These are phyloP conservation scores for Chaenogobius annularis DNA, from an alignment of 2,113 vertebrate species.

Conservation along the genomic window DNA sequence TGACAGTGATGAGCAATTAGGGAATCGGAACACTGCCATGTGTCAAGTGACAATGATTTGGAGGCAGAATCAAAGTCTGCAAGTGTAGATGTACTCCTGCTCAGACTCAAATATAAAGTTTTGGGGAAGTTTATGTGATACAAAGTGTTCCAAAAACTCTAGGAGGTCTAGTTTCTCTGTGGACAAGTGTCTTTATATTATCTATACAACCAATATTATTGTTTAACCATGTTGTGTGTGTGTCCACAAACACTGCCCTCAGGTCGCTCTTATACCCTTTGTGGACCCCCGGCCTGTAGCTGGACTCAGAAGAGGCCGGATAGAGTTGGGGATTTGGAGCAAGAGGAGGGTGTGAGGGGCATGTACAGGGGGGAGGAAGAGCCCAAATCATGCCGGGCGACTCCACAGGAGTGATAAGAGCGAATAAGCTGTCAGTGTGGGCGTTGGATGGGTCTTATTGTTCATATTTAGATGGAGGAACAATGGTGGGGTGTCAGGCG, in stretches of 20 bases:
- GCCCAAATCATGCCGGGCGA: slow-evolving; percentile 63
- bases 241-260: slow-evolving; percentile 15
- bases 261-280: slow-evolving; percentile 24
- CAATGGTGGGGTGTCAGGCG: slow-evolving; percentile 77
- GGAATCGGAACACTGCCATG: slow-evolving; percentile 11
- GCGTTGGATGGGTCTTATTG: slow-evolving; percentile 63
- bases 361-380: slow-evolving; percentile 40
- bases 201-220: not conserved
- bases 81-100: slow-evolving; percentile 27
- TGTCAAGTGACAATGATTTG: slow-evolving; percentile 20
- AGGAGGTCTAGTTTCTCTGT: not conserved
- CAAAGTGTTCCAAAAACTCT: slow-evolving; percentile 6
- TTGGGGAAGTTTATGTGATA: not conserved
- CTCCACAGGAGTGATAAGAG: slow-evolving; percentile 63
- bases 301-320: slow-evolving; percentile 22
- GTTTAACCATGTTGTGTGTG: not conserved
- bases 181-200: not conserved
- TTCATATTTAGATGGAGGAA: slow-evolving; percentile 82
- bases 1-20: slow-evolving; percentile 27
- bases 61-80: slow-evolving; percentile 22
- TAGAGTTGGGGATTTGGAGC: slow-evolving; percentile 14
- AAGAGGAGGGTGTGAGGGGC: slow-evolving; percentile 10
- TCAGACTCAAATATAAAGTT: slow-evolving; percentile 3
- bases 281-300: slow-evolving; percentile 31
- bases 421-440: slow-evolving; percentile 67